Base-by-base conservation (phyloP, 53 echinoderm and acorn worm genomes). In the Hippasteria phrygiana region DNA sequence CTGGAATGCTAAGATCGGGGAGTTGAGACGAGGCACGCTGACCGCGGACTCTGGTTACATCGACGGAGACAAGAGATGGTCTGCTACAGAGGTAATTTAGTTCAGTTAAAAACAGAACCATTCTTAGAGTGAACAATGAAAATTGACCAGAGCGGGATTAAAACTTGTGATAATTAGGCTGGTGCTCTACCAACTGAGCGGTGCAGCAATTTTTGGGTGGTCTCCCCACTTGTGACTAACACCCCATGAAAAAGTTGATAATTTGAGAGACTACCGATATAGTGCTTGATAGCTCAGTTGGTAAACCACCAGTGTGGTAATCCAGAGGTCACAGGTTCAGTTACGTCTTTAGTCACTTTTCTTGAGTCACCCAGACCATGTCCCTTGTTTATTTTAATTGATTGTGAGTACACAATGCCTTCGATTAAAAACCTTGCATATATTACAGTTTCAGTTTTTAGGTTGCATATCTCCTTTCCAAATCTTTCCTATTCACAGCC, bases 51-150 rank as follows among this genome's bases (percentile, higher is more conserved):
- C 98, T 0, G 98, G 98, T 20, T 97, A 95, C 89, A 77, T 97
- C 24, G 95, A 97, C 39, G 95, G 97, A 10, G 98, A 97, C 82
- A 97, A 97, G 84, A 95, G 98, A 70, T 97, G 98, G 98, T 95
- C 98, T 5, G 88, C 98, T n/a, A 94, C 96, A 56, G 98, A 97
- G 98, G 98, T 95, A 88, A 20, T 7, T 88, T 9, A 33, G 27
- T n/a, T 40, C 17, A 38, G 34, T 16, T 16, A 3, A 16, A 54
- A 54, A 54, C 20, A 20, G 54, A 17, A 16, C 17, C 0, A 11
- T 10, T 16, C 13, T 20, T 16, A 18, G 54, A 17, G 0, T 54
- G 54, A 3, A 54, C 3, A 13, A 13, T 9, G 5, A 11, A 70
- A 36, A 36, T 38, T 26, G 31, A 70, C 39, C 29, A 4, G 28